Evolutionary conservation across 2,797 vertebrate species (phyloP).

Genomic region (Acropternis orthonyx): DNA sequence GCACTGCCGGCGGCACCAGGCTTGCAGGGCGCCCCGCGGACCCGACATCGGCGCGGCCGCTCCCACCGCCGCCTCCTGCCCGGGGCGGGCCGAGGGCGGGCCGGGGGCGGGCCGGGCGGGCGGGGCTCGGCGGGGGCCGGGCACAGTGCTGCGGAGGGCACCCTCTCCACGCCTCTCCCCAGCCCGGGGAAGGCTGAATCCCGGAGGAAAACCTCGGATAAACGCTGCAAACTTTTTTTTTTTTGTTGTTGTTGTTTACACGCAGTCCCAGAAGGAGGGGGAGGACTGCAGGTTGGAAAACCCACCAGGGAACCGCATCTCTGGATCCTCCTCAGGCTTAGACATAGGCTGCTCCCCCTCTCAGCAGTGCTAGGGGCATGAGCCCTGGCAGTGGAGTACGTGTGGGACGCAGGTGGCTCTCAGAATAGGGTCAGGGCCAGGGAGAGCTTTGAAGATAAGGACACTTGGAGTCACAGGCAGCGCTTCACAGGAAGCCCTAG

Average conservation of each 20-base stretch:
- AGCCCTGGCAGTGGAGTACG: background rate
- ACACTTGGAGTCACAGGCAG: background rate
- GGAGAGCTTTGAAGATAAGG: background rate
- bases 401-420: background rate
- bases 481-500: conserved; percentile 24
- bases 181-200: background rate
- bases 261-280: background rate
- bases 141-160: background rate
- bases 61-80: background rate
- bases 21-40: conserved; percentile 86
- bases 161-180: accelerated
- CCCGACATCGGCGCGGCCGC: conserved; percentile 82
- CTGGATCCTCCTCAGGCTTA: background rate
- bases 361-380: background rate
- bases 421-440: background rate
- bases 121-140: no score
- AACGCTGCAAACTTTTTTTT: background rate
- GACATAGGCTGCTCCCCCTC: background rate
- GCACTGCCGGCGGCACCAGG: conserved; percentile 92
- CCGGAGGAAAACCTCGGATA: background rate
- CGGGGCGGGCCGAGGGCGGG: background rate
- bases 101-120: no score
- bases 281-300: background rate
- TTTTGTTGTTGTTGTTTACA: no score
- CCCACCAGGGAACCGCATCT: background rate